Base-by-base conservation (phyloP, 2,888 invertebrate species). In the Hirtodrosophila confusa region DNA sequence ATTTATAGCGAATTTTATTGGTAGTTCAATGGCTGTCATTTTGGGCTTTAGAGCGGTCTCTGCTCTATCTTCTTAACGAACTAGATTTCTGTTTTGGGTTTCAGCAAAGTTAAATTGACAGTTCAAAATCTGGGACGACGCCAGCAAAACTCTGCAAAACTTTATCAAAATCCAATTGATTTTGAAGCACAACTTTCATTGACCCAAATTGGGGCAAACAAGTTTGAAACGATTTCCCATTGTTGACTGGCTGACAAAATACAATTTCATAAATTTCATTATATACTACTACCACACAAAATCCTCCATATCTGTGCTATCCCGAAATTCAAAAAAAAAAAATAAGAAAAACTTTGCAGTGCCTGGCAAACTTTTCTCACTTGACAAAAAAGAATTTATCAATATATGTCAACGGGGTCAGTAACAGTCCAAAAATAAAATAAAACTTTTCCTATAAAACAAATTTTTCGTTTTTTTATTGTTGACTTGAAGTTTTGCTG, bases 231-330 rank as follows among this genome's bases (percentile, higher is more conserved):
- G 73, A 69, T 55, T 69, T 65, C 36, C 33, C 56, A 66, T 69
- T 75, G 66, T 63, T 69, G 74, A 69, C 55, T 55, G 41, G 24
- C 68, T 61, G 70, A 45, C 70, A 64, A 63, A 79, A 82, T 71
- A 78, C 61, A 83, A 83, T 86, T 83, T 86, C 76, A 86, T 83
- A 86, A 83, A 83, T 86, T 86, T 76, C 67, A 86, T 86, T 83
- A 80, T 31, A 27, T 27, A 27, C 27, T 27, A 4, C 5, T 27
- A 6, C 27, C 6, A 27, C 27, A 31, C 7, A 31, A 31, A 31
- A 31, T 5, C 6, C 31, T 9, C 9, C 9, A 17, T 17, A 17
- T 17, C 17, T 17, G 17, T 31, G 8, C 6, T 49, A 49, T 27
- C 37, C 55, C 62, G 50, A 61, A 63, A 63, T 70, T 69, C 62